Percentiles rank a stretch among this genome's conserved stretches.
These are phyloP conservation scores for Pygoscelis antarcticus DNA, from an alignment of 2,113 vertebrate species.

Conservation along the genomic window DNA sequence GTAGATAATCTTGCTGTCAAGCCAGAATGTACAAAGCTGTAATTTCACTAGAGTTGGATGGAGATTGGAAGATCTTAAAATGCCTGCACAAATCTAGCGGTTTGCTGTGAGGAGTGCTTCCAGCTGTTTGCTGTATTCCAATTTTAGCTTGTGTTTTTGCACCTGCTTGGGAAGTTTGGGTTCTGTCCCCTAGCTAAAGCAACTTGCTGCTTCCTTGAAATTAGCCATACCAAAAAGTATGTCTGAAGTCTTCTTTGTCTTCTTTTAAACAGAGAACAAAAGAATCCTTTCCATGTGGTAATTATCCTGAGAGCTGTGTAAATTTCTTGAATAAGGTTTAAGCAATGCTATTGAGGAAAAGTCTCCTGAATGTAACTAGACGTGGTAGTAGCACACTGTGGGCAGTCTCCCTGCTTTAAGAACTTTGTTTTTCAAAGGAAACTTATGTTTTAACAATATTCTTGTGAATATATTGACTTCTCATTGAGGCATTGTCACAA, in stretches of 20 bases:
- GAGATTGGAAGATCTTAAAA: not conserved
- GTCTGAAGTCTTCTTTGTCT: not conserved
- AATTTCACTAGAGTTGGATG: not conserved
- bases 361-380: not conserved
- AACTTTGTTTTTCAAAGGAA: not conserved
- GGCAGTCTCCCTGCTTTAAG: not conserved
- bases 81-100: not conserved
- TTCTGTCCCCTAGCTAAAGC: not conserved
- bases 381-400: not conserved
- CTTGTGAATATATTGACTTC: not conserved
- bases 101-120: not conserved
- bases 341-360: not conserved
- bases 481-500: not conserved
- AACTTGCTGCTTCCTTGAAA: not conserved
- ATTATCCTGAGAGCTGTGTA: not conserved
- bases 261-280: not conserved
- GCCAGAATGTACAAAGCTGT: not conserved
- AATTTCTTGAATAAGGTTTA: not conserved
- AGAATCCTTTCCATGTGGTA: not conserved
- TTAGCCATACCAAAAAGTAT: not conserved
- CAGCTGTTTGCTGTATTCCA: not conserved
- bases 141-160: not conserved
- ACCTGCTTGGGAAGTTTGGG: not conserved
- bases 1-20: not conserved
- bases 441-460: not conserved